Evolutionary conservation across 2,113 vertebrate species (phyloP), one percentile per base, ranked within the genome.

Genomic region (Gobio gobio): DNA sequence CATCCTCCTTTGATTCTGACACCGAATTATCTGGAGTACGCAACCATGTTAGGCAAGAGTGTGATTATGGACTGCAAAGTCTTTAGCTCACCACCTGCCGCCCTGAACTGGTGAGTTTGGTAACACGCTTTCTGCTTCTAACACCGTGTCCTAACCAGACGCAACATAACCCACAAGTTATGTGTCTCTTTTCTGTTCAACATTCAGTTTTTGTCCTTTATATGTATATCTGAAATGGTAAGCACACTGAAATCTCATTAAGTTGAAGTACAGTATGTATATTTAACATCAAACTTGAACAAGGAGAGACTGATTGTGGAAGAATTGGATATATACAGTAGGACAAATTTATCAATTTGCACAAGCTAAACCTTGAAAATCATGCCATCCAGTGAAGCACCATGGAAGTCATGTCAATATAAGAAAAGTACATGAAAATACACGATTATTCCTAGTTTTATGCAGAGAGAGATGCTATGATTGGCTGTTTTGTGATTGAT

Each of bases 1-100:
- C 91, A 95, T 78, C 92, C 93, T 82, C 98, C 98, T 54, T 85
- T 95, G 91, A 96, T 98, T 12, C 88, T 98, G 88, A 98, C 97
- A 0, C 90, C 89, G 12, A 94, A 97, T 75, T 90, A 83, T 58
- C 94, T 94, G 58, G 91, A 91, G 16, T 99, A 99, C 0, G 93
- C 92, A 0, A 92, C 96, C 0, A 96, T 97, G 3, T 87, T 87
- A 12, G 96, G 96, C 5, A 90, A 90, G 72, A 91, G 93, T 2
- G 90, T 95, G 58, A 88, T 91, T 88, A 89, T 99, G 86, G 92
- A 95, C 73, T 99, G 98, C 43, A 91, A 93, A 6, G 95, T 95
- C 70, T 99, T 99, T 82, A 94, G 97, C 68, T 97, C 97, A 0
- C 98, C 98, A 8, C 87, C 90, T 72, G 92, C 98, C n/a, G 82